Conservation (phyloP, 2,888 invertebrate species). For the Cephus pygmeus region DNA sequence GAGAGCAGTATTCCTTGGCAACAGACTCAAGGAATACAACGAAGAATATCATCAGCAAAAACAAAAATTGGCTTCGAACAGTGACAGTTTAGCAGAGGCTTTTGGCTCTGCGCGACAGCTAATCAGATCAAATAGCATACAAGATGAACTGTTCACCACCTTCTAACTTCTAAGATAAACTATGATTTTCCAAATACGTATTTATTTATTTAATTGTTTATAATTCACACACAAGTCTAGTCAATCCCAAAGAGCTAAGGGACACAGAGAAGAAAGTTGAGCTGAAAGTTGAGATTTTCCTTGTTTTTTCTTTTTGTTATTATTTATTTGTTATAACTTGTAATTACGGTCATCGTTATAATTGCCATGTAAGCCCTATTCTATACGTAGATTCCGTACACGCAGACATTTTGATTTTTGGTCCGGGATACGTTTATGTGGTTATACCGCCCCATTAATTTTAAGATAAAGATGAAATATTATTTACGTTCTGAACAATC, state of each 20-base stretch:
- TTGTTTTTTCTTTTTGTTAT: conserved; percentile 47
- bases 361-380: conserved; percentile 13
- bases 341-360: conserved; percentile 42
- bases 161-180: conserved; percentile 53
- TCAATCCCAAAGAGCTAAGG: conserved; percentile 32
- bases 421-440: conserved; percentile 2
- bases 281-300: conserved; percentile 43
- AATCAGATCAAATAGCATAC: conserved; percentile 84
- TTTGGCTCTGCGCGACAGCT: conserved; percentile 72
- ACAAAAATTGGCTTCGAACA: conserved; percentile 71
- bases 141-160: conserved; percentile 80
- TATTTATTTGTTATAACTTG: conserved; percentile 59
- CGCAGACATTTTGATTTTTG: conserved; percentile 18
- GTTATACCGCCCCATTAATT: not conserved
- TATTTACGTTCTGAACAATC: not conserved
- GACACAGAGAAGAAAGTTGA: conserved; percentile 8
- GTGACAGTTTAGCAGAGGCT: conserved; percentile 70
- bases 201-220: conserved; percentile 42
- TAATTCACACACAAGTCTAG: conserved; percentile 36
- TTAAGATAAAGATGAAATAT: not conserved
- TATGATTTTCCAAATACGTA: conserved; percentile 52
- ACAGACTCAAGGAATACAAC: conserved; percentile 84
- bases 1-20: conserved; percentile 86
- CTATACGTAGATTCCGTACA: conserved; percentile 14
- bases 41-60: conserved; percentile 83